Evolutionary conservation across 35 echinoderm and acorn worm species (phyloP), one percentile per base, ranked within the genome.

Genomic region (Chiridota heheva): DNA sequence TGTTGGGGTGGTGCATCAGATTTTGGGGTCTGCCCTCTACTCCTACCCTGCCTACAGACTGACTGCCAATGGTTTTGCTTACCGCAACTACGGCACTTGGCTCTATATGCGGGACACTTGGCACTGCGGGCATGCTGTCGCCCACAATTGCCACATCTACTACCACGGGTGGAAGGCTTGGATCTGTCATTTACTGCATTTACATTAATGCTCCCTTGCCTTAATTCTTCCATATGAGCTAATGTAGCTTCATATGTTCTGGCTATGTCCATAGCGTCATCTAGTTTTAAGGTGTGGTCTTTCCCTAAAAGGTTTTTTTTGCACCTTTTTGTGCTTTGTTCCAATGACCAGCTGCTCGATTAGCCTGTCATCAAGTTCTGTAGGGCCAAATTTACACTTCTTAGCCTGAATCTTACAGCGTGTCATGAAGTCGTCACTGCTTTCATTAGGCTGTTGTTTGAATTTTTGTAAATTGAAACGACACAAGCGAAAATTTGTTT

Each of bases 231-330:
- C 82, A 84, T 84, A 42, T 70, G 27, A 7, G 67, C 70, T 48
- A 63, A 41, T 20, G 69, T 85, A 17, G 83, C 71, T 35, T 86
- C 71, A 57, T 46, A 49, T 55, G 83, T 82, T 24, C 47, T 33
- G 6, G 63, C 81, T 12, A 40, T 57, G 46, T 84, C 42, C 38
- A 69, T 58, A 1, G 35, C 47, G 3, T 12, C 53, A 37, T 69
- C 47, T 53, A 55, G n/a, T 13, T 44, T 46, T 20, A 66, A 25
- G 1, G 1, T 68, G 8, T 82, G 59, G 48, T 64, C 62, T 16
- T n/a, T 44, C 16, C 42, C 16, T 29, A 4, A 80, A 39, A 15
- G 64, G 57, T 43, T 80, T 80, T 80, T 80, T 30, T 22, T 82
- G 62, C 42, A 82, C 63, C 29, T 46, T 68, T 67, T 49, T 67